Evolutionary conservation across 2,797 vertebrate genomes (phyloP), one percentile per base, ranked within the genome.

Genomic region (Gambusia yucatana): DNA sequence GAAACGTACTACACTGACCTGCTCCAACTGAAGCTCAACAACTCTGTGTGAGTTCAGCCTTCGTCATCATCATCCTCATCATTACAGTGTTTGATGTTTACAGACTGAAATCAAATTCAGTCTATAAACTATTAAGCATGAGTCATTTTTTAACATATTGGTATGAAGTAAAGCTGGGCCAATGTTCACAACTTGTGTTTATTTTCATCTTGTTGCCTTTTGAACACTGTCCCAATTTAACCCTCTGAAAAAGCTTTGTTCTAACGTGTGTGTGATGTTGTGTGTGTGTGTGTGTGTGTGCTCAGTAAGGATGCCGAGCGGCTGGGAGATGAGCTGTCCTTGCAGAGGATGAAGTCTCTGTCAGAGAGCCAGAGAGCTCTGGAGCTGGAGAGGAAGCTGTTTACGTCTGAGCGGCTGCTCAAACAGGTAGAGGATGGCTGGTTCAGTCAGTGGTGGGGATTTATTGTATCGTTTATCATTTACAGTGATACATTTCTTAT

Each of bases 301-400:
- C 9, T 57, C 85, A 99, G 98, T 84, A 98, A 98, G 88, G 97
- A 97, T 86, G 94, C 88, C 0, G 97, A 97, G 90, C 94, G 95
- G 43, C 86, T 96, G 43, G 96, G 96, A 86, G 95, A 97, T 9
- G 97, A 99, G 82, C 93, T 99, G 1, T 98, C 98, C 41, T 91
- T 98, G 75, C 97, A 99, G 88, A 96, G 97, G 84, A 98, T 99
- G 97, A 99, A 98, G 87, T 96, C 97, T 67, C 90, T 99, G 73
- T 96, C 97, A 57, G 98, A 99, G 92, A 99, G 98, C 89, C 98
- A 99, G 41, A 95, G 97, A 85, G 96, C 97, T 72, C 91, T 99
- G 84, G 97, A 98, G 83, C 91, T 99, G 90, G 98, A 99, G 88
- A 96, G 97, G 89, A 99, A 99, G 77, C 96, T 99, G 33, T 99